Base-by-base conservation (phyloP, 2,888 invertebrate species). In the Melieria omissa region DNA sequence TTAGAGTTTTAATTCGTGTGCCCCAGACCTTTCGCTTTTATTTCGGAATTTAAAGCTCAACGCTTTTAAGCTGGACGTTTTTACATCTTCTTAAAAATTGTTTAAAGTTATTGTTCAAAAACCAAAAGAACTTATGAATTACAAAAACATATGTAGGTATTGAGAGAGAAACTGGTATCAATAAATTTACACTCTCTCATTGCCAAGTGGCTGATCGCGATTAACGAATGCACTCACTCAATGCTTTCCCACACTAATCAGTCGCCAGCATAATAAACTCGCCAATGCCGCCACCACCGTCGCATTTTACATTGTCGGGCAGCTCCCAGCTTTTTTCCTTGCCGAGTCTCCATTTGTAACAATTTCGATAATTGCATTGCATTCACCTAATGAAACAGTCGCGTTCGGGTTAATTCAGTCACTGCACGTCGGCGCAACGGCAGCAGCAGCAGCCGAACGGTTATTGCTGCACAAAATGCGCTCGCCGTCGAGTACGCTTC, bases 211-310 rank as follows among this genome's bases (percentile, higher is more conserved):
- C 16, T 2, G 1, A 16, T 16, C 16, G 16, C 29, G 29, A 29
- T 29, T 29, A 29, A 29, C 29, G 29, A 29, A 29, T 29, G 29
- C 29, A 29, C 29, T 29, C 16, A 29, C 29, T 3, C 29, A 29
- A 29, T 29, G 29, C 29, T 54, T 66, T 66, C 65, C 65, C 65
- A 66, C 65, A 66, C 65, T 55, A 66, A 66, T 66, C 65, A 66
- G 57, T 55, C 55, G 57, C 57, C 44, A 57, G 57, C 57, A 66
- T 57, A 57, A 57, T 57, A 45, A 55, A 66, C 57, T 45, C 65
- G 55, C 65, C 16, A 57, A 45, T 66, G 54, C 54, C 54, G 64
- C 64, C 65, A 46, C 65, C 16, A 57, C 57, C 57, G 54, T 54
- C 54, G 64, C 64, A 54, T 54, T 52, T 65, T 65, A 65, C 52